Evolutionary conservation across 2,797 vertebrate genomes (phyloP), one percentile per base, ranked within the genome.

Genomic region (Enoplosus armatus): DNA sequence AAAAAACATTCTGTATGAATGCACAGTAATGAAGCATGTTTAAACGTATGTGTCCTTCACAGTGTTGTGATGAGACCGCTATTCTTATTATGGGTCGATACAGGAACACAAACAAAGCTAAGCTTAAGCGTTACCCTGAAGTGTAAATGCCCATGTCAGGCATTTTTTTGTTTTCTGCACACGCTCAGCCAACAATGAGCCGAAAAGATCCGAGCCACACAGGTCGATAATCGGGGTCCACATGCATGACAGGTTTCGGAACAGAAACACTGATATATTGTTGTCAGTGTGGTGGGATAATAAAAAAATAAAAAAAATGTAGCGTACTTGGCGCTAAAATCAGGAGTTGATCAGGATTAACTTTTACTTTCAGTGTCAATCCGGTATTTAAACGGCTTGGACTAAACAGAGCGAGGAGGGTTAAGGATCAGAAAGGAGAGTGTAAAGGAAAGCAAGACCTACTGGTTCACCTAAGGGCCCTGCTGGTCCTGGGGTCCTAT

Each of bases 381-480:
- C 76, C 14, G 6, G 66, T 48, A 61, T 75, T 87, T 66, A 60
- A 80, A 56, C 18, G 2, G 35, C 31, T 75, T 60, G 43, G 60
- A 59, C 16, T 65, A 48, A 81, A 77, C 20, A 81, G 65, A 83
- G 83, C 31, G 8, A 69, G 27, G 33, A 59, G 53, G 66, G 51
- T 67, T 67, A 63, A 58, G 45, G 79, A 82, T 61, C 58, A 84
- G 84, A 74, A 88, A 82, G 72, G 84, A 87, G 83, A 94, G 87
- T 92, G 94, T 90, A 89, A 94, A 94, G 89, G 94, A 96, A 97
- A 95, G 95, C 97, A 97, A 97, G 95, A 99, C 98, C 97, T 99
- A 99, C 98, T 99, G 98, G 97, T 98, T 99, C 98, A 99, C 98
- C 98, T 98, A 96, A 97, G 96, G 97, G 95, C 95, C 98, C 98